Base-by-base conservation (phyloP, 2,113 vertebrate genomes). In the Cyprinodon brontotheroides region DNA sequence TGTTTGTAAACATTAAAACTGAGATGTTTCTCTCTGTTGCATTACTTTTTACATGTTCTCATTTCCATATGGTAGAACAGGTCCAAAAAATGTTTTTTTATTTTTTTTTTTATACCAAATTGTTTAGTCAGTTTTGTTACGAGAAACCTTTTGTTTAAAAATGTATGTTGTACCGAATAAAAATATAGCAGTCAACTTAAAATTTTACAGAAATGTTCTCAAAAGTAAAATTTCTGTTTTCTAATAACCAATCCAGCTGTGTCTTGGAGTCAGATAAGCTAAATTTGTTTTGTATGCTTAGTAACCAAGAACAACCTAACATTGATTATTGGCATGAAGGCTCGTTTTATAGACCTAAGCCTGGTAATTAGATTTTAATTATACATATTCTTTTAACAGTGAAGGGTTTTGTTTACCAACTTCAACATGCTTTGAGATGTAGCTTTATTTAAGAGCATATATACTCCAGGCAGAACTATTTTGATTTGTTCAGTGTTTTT, bases 1-100 rank as follows among this genome's bases (percentile, higher is more conserved):
- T 39, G 77, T 62, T 60, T 77, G 37, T 7, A 53, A 3, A 68
- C 14, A 39, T 43, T 5, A 37, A 50, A n/a, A 71, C 37, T 45
- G 2, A 4, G 29, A 43, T 2, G 3, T 50, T 65, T 64, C 36
- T 60, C 4, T 78, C 39, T 63, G 37, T 61, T 70, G 60, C 57
- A 69, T 47, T 36, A 39, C 22, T 50, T 13, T 70, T 15, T 61
- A 61, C 48, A 65, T 41, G 20, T 48, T 68, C 13, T 63, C 20
- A 8, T 61, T 13, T n/a, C 63, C 61, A 22, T 74, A 74, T 68
- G 59, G n/a, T 37, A 70, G 10, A 47, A 14, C 22, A 9, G 6
- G 12, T n/a, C 14, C 11, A 17, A 74, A 64, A 13, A 15, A 13
- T 7, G 36, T 38, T 20, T 20, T 15, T 59, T 7, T 6, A 64